Percentiles rank a stretch among this genome's conserved stretches.
These are phyloP conservation scores for Diorhabda sublineata DNA, from an alignment of 1,140 invertebrate species.

Conservation along the genomic window DNA sequence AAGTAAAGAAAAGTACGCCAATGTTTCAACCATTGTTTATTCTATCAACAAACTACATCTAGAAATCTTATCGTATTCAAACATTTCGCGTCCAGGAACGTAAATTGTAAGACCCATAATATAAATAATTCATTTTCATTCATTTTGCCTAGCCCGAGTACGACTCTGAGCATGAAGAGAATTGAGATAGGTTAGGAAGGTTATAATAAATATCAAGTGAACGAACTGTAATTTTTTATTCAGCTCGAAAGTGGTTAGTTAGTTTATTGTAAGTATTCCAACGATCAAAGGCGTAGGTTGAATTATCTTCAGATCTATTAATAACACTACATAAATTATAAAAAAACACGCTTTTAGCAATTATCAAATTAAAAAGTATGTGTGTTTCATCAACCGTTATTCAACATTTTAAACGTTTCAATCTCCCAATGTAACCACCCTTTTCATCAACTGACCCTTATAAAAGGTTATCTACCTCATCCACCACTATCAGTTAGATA, in stretches of 20 bases:
- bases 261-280: conserved; percentile 10
- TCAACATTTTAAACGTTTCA: too few species aligned
- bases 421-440: too few species aligned
- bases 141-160: conserved; percentile 11
- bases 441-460: too few species aligned
- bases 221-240: conserved; percentile 28
- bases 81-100: conserved; percentile 3
- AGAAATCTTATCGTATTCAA: conserved; percentile 2
- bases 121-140: conserved; percentile 18
- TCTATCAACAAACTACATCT: conserved; percentile 2
- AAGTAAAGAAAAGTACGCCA: neutral
- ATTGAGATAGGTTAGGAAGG: conserved; percentile 37
- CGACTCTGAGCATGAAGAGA: conserved; percentile 18
- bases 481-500: too few species aligned
- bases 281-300: neutral
- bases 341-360: too few species aligned
- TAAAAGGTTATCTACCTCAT: too few species aligned
- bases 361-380: too few species aligned
- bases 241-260: conserved; percentile 11
- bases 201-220: conserved; percentile 36
- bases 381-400: too few species aligned
- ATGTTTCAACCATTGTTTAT: neutral
- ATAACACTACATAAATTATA: too few species aligned
- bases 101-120: conserved; percentile 4
- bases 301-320: too few species aligned